A percentile compares a stretch with the other conserved stretches of the same genome.
Conservation (phyloP, 2,888 invertebrate species). For the Stenoptilia bipunctidactyla region DNA sequence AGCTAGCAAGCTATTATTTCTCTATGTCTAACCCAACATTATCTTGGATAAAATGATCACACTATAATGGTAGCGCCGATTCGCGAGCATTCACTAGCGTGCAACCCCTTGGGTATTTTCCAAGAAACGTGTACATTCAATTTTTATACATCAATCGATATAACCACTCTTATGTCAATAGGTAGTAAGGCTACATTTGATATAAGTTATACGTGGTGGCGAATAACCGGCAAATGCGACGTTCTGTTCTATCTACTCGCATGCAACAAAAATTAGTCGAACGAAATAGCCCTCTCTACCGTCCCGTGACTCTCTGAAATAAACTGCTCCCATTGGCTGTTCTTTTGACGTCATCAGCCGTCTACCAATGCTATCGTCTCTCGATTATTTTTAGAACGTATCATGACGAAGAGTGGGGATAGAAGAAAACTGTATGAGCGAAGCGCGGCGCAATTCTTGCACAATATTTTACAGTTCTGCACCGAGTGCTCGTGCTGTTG, state of each 20-base stretch:
- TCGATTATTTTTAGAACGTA: constrained; percentile 58
- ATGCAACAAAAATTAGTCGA: neutral
- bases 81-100: too few species aligned
- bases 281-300: constrained; percentile 19
- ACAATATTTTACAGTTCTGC: constrained; percentile 50
- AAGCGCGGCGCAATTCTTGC: constrained; percentile 38
- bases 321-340: constrained; percentile 32
- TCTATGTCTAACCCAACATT: too few species aligned
- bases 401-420: constrained; percentile 40
- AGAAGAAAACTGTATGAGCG: constrained; percentile 44
- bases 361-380: constrained; percentile 32
- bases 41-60: too few species aligned
- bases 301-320: constrained; percentile 48
- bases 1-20: too few species aligned
- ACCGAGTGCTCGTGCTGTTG: constrained; percentile 28
- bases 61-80: too few species aligned
- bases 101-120: too few species aligned
- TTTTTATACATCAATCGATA: too few species aligned
- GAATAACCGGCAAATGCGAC: too few species aligned
- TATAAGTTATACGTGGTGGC: too few species aligned
- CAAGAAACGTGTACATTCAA: too few species aligned
- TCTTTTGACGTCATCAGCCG: constrained; percentile 43
- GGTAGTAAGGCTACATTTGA: too few species aligned
- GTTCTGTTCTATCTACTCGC: neutral
- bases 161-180: too few species aligned